Percentiles rank a stretch among this genome's conserved stretches.
Evolutionary conservation across 2,797 vertebrate genomes (phyloP).

Genomic region (Alosa sapidissima): DNA sequence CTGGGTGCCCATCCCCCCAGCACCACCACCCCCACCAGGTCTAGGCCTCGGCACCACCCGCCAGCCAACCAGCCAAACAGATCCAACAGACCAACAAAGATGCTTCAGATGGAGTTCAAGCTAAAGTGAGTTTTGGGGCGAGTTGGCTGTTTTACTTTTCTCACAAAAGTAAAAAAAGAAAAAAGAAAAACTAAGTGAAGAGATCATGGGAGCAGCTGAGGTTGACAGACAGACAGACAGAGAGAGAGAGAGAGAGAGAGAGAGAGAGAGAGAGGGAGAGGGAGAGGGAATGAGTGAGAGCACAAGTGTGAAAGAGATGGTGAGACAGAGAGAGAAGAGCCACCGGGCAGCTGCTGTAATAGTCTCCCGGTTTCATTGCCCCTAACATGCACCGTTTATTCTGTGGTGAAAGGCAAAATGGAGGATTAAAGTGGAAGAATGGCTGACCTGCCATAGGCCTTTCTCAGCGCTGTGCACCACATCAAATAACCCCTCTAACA

Average conservation of each 20-base stretch:
- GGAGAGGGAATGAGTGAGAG: neutral
- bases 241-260: neutral
- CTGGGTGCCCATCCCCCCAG: neutral
- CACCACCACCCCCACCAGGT: neutral
- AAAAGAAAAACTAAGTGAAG: constrained; percentile 14
- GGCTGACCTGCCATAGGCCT: neutral
- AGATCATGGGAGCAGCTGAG: constrained; percentile 12
- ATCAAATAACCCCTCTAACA: neutral
- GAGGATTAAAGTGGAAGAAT: neutral
- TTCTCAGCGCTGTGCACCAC: too few species aligned
- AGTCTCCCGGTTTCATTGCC: constrained; percentile 1
- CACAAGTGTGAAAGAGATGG: too few species aligned
- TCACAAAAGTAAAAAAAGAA: neutral
- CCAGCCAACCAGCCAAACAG: neutral
- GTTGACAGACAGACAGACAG: neutral
- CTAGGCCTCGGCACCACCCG: neutral
- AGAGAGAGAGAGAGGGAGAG: neutral
- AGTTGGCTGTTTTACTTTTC: constrained; percentile 31
- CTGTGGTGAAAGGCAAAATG: neutral
- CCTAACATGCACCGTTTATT: constrained; percentile 19
- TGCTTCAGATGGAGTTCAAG: constrained; percentile 46
- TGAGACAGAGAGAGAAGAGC: neutral
- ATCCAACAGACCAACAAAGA: constrained; percentile 36
- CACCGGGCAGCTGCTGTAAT: neutral
- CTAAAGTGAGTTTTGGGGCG: constrained; percentile 25